phyloP scores from a whole-genome alignment of 2,113 vertebrate genomes.

The Felis catus region DNA sequence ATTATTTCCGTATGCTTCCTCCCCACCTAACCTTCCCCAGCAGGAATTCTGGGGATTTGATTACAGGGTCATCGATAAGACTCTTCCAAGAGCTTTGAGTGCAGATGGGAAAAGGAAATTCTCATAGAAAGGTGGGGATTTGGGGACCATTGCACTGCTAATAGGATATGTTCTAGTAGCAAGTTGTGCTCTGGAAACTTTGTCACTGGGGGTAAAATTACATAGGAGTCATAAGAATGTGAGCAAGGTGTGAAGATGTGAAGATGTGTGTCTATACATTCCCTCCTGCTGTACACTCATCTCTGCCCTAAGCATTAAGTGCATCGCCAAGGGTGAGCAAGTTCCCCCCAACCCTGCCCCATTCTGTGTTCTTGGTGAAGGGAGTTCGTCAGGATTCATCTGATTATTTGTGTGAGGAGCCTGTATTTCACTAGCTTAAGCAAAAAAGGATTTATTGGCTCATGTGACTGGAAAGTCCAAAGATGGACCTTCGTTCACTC shows the following conservation, averaged over 20 bases:
- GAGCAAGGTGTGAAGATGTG: not conserved
- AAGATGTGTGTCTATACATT: not conserved
- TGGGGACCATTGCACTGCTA: not conserved
- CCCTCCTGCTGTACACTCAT: not conserved
- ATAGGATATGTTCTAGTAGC: not conserved
- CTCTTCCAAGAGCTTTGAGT: not conserved
- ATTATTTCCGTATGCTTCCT: not conserved
- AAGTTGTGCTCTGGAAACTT: slow-evolving; percentile 13
- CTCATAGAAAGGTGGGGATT: not conserved
- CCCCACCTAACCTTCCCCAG: not conserved
- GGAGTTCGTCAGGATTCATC: not conserved
- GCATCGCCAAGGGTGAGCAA: fast-evolving
- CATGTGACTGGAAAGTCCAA: not conserved
- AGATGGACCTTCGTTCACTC: not conserved
- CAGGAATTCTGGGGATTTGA: slow-evolving; percentile 5
- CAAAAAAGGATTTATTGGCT: not conserved
- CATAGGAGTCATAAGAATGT: not conserved
- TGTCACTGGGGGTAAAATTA: not conserved
- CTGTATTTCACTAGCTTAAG: not conserved
- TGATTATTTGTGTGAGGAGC: not conserved
- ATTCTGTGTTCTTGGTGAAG: not conserved
- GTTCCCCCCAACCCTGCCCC: fast-evolving
- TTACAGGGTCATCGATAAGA: not conserved
- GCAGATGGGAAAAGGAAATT: not conserved
- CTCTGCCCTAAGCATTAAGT: not conserved